Evolutionary conservation across 2,113 vertebrate species (phyloP), one percentile per base, ranked within the genome.

Genomic region (Entomyzon cyanotis): DNA sequence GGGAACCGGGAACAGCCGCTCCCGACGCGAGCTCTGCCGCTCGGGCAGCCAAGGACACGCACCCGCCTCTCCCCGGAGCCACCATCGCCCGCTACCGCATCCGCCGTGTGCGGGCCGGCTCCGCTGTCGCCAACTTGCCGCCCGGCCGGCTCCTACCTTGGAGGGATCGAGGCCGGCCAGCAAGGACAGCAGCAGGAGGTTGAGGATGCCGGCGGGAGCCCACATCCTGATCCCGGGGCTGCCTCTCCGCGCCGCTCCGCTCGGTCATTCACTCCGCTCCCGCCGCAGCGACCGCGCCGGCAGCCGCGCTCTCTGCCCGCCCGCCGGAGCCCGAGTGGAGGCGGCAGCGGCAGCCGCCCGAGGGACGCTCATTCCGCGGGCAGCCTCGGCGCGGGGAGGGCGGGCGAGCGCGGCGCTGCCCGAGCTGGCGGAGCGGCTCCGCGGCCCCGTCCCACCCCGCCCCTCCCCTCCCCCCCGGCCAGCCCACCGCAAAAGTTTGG

Each of bases 91-190:
- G 78, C 93, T 67, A 15, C 69, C 39, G 82, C 93, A 22, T 42
- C 8, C 15, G 35, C 65, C 37, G 76, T 24, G 59, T 12, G 59
- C 52, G 58, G 84, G 44, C 64, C 16, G 63, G 79, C 86, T 73
- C 82, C 86, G 84, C 74, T 74, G 25, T 47, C 23, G 65, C 84
- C 59, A 83, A 95, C 94, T 90, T 50, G 94, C 35, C 56, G n/a
- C 64, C 46, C 42, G 25, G 70, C 68, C 64, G 56, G n/a, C 88
- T 90, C 98, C 96, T 98, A 99, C 99, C 99, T 99, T 98, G 39
- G 99, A 98, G 56, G 99, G 99, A 28, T 98, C 98, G 88, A 99
- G 97, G 97, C 98, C 98, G 95, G 98, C 98, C 92, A 99, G 95
- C 96, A 98, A 93, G 90, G 98, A 98, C 93, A 98, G 97, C 92